A percentile compares a stretch with the other conserved stretches of the same genome.
These are phyloP conservation scores for Manacus vitellinus DNA, from an alignment of 2,113 vertebrate genomes.

Conservation along the genomic window DNA sequence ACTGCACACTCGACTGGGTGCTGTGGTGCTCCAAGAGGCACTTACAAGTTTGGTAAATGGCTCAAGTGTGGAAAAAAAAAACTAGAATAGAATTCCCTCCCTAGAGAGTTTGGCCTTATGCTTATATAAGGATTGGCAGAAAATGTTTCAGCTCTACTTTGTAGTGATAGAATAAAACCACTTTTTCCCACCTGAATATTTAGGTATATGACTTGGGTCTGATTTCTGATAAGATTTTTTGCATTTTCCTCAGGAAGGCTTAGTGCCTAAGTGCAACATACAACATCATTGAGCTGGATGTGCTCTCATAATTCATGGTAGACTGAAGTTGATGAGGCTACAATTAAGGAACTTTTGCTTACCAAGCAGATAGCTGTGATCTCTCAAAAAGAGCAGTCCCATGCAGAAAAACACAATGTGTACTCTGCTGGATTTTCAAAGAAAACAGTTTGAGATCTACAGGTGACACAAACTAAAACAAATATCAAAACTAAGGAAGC, in stretches of 20 bases:
- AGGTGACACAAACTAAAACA: background rate
- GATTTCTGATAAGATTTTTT: background rate
- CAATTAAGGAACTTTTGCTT: background rate
- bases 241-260: background rate
- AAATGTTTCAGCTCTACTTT: background rate
- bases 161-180: background rate
- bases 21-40: background rate
- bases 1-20: background rate
- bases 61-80: background rate
- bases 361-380: background rate
- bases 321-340: background rate
- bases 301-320: background rate
- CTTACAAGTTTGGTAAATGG: background rate
- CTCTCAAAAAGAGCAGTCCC: background rate
- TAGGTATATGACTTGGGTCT: background rate
- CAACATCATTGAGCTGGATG: background rate
- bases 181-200: background rate
- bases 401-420: rapidly evolving
- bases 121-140: background rate
- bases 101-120: background rate
- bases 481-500: background rate
- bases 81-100: background rate
- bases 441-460: background rate
- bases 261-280: background rate
- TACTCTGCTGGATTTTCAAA: background rate